Base-by-base conservation (phyloP, 2,888 invertebrate species). In the Disparrhopalites patrizii region DNA sequence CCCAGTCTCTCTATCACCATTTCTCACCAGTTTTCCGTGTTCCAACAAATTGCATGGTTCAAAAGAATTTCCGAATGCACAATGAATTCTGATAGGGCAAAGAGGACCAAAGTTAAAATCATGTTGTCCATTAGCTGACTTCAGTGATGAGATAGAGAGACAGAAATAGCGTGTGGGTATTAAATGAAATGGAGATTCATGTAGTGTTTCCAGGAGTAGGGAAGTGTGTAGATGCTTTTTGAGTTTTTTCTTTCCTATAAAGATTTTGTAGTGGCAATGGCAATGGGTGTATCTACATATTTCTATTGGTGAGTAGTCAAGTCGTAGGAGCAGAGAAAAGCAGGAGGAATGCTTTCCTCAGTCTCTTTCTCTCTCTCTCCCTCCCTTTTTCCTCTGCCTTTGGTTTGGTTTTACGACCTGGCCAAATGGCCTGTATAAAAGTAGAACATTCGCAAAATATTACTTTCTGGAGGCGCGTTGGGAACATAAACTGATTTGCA, bases 401-500 rank as follows among this genome's bases (percentile, higher is more conserved):
- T 63, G 67, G 60, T 70, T 72, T 72, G 67, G 60, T 70, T 72
- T 72, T 72, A 72, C 64, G 72, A 68, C 68, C 69, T 68, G 66
- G 67, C 68, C 70, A 72, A 72, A 72, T 72, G 70, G 72, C 67
- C 69, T 69, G 70, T 69, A 69, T 72, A 72, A 70, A 70, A 70
- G 68, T 70, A 68, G 72, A 72, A 70, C 70, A 72, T 72, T 72
- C 68, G 70, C 72, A 72, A 70, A 72, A 70, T 70, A 72, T 70
- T 70, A 67, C 72, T 70, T 68, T 69, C 68, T 70, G 70, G 69
- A 72, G 72, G 69, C 67, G 70, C 67, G 62, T 64, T 67, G 69
- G 66, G 69, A 69, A 69, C 69, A 72, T 70, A 70, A 70, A 72
- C 70, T 72, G 72, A 72, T 72, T 72, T 72, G 69, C 72, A 72